Evolutionary conservation across 2,797 vertebrate species (phyloP), one percentile per base, ranked within the genome.

Genomic region (Notoglanidium macrostoma): DNA sequence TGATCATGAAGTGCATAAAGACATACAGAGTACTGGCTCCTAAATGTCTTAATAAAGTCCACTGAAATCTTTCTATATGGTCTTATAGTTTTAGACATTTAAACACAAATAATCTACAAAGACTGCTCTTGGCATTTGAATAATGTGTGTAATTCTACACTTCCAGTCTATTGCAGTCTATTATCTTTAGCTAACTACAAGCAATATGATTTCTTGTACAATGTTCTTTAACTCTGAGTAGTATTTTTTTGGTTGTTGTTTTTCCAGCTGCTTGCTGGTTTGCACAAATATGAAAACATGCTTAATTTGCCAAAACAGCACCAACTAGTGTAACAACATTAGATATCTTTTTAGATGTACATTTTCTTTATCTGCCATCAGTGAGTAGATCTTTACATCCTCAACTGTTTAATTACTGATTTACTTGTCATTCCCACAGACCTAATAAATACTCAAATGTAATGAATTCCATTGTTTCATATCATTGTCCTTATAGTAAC

Each of bases 261-360:
- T 55, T 76, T 88, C 46, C 35, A 54, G 10, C 54, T 35, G 17
- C 23, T 84, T 84, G 26, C 76, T 70, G 57, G 26, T 46, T 87
- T 23, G 59, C 32, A 83, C 61, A 68, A 57, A n/a, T 76, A 35
- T 44, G 35, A 83, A n/a, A 40, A 63, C 29, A 65, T 65, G 44
- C 49, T 32, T 86, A 54, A 82, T 73, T 61, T 87, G 86, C 65
- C 83, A 72, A 65, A 80, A 87, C 80, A 67, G 61, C 72, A 77
- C 59, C 14, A 59, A 51, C 32, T 72, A 26, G 51, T 70, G 73
- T 84, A 76, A n/a, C 21, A 80, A 72, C 81, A 46, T 57, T 72
- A 40, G 12, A 6, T 63, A 70, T 11, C 17, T 21, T 63, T 19
- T 35, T 21, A 19, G 3, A 57, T 26, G 74, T 49, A 46, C 5